Conservation (phyloP, 2,888 invertebrate species). For the Stenurella melanura region DNA sequence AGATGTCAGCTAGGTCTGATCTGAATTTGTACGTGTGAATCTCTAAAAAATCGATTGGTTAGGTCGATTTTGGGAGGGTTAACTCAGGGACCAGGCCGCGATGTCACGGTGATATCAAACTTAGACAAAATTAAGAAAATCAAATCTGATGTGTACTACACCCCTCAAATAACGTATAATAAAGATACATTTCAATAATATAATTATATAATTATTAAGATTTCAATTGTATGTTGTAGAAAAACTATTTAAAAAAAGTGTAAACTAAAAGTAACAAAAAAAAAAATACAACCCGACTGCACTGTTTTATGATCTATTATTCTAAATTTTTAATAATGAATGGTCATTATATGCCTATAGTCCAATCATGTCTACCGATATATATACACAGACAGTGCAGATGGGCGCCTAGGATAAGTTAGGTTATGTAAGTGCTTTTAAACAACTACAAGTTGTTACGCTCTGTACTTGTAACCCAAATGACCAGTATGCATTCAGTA, state of each 20-base stretch:
- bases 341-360: constrained; percentile 59
- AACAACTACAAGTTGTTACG: constrained; percentile 73
- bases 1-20: constrained; percentile 57
- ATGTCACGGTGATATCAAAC: constrained; percentile 74
- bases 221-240: constrained; percentile 72
- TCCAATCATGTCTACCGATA: constrained; percentile 58
- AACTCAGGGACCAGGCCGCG: constrained; percentile 76
- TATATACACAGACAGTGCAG: constrained; percentile 65
- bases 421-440: constrained; percentile 74
- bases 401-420: constrained; percentile 69
- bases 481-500: constrained; percentile 77
- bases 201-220: constrained; percentile 62
- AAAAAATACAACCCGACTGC: constrained; percentile 65
- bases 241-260: constrained; percentile 63
- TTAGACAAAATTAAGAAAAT: constrained; percentile 72
- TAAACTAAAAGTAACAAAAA: constrained; percentile 60
- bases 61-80: constrained; percentile 70
- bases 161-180: constrained; percentile 68
- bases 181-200: constrained; percentile 71
- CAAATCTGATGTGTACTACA: constrained; percentile 70
- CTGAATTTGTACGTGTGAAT: constrained; percentile 57
- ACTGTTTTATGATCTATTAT: constrained; percentile 66
- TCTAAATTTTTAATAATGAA: constrained; percentile 64
- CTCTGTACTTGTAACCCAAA: constrained; percentile 75
- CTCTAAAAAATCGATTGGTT: constrained; percentile 61